These are phyloP conservation scores for Acleris emargana DNA, from an alignment of 2,888 invertebrate genomes.

Conservation along the genomic window DNA sequence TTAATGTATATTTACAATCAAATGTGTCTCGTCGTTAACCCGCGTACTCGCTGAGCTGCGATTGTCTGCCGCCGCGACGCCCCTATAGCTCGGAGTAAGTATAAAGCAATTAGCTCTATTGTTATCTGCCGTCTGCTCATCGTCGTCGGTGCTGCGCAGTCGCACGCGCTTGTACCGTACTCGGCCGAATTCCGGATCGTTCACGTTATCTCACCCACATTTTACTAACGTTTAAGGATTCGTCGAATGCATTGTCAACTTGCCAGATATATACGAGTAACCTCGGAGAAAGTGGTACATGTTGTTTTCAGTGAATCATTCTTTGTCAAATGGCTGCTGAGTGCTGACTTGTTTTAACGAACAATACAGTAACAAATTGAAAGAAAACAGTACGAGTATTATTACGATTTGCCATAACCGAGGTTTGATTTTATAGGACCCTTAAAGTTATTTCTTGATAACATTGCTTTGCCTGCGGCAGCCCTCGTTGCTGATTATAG, in stretches of 20 bases:
- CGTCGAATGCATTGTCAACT: conserved; percentile 18
- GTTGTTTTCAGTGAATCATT: neutral
- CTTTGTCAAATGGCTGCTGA: neutral
- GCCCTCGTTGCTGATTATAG: too few relatives aligned
- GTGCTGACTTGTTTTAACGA: neutral
- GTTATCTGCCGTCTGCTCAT: conserved; percentile 38
- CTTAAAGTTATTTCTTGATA: too few relatives aligned
- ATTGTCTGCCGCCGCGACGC: conserved; percentile 19
- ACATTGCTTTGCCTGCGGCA: too few relatives aligned
- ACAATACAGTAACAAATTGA: too few relatives aligned
- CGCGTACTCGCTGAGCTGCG: conserved; percentile 7
- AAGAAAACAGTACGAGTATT: too few relatives aligned
- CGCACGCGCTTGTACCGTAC: conserved; percentile 63
- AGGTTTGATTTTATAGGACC: too few relatives aligned
- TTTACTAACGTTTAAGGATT: conserved; percentile 40
- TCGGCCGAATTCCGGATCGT: conserved; percentile 69
- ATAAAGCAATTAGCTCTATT: conserved; percentile 42
- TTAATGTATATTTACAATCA: conserved; percentile 21
- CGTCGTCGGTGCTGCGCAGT: conserved; percentile 26
- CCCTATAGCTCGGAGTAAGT: conserved; percentile 20
- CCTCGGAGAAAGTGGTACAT: conserved; percentile 15
- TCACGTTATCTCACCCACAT: conserved; percentile 75
- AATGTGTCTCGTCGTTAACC: conserved; percentile 26
- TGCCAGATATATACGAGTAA: conserved; percentile 35
- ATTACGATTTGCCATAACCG: too few relatives aligned